Evolutionary conservation across 2,113 vertebrate genomes (phyloP), one percentile per base, ranked within the genome.

Genomic region (Lates calcarifer): DNA sequence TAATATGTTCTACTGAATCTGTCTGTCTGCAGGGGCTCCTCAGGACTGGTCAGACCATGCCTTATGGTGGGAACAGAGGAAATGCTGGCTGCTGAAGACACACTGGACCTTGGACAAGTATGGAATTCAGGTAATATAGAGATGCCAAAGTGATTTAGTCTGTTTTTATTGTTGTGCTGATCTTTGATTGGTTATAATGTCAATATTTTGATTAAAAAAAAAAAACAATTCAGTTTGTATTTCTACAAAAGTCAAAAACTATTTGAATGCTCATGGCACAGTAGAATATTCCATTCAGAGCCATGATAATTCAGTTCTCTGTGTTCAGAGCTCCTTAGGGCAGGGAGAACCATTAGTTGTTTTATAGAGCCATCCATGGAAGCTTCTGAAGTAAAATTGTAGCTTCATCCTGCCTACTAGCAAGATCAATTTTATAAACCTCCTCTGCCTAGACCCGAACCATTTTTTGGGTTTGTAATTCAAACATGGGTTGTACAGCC

Each of bases 101-200:
- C 97, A 99, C 90, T 99, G 98, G 98, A 98, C 98, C 0, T 90
- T 99, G 79, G 98, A 99, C 91, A 99, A 99, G 84, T 98, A 90
- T 0, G 97, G 97, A 3, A 95, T 99, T 65, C 93, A 94, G 93
- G 93, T 93, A 83, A 81, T 11, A 14, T 3, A 5, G 12, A n/a
- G 47, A 33, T 63, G 4, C 1, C 26, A 57, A 58, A 62, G 15
- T 29, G 5, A 62, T n/a, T n/a, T n/a, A n/a, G n/a, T n/a, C n/a
- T n/a, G n/a, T n/a, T n/a, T n/a, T n/a, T n/a, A n/a, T n/a, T n/a
- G n/a, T n/a, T n/a, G n/a, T n/a, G n/a, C n/a, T n/a, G n/a, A n/a
- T n/a, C n/a, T n/a, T n/a, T n/a, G n/a, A n/a, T n/a, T n/a, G n/a
- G n/a, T n/a, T 41, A 35, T 18, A 4, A 33, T 49, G 17, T 62